Percentiles rank a stretch among this genome's conserved stretches.
phyloP scores from a whole-genome alignment of 2,888 invertebrate genomes.

The Parnassius smintheus region DNA sequence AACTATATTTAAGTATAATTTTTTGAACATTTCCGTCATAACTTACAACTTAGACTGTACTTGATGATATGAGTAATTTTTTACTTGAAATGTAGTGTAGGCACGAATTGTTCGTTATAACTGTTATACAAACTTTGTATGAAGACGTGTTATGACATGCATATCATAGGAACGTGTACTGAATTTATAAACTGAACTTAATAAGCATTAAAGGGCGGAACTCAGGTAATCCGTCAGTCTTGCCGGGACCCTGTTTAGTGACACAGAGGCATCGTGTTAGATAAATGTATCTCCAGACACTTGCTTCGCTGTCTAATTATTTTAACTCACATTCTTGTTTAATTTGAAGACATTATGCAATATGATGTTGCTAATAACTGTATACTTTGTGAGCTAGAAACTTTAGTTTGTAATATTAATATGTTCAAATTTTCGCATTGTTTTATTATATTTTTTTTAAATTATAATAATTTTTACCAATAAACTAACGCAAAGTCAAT shows the following conservation, averaged over 20 bases:
- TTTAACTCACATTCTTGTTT: constrained; percentile 37
- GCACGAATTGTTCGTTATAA: constrained; percentile 15
- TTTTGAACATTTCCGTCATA: no score
- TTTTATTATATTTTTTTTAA: no score
- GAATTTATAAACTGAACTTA: constrained; percentile 55
- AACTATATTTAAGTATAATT: no score
- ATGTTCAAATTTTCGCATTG: no score
- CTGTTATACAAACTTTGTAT: constrained; percentile 20
- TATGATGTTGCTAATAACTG: constrained; percentile 20
- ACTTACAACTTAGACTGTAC: no score
- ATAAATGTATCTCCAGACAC: constrained; percentile 33
- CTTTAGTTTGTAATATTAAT: background rate
- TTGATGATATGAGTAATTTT: background rate
- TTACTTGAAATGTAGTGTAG: constrained; percentile 4
- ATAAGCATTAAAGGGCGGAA: constrained; percentile 49
- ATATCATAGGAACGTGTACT: constrained; percentile 31
- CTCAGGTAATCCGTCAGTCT: constrained; percentile 51
- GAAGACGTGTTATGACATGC: constrained; percentile 35
- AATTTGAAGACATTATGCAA: constrained; percentile 23
- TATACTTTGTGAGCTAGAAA: constrained; percentile 15
- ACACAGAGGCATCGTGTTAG: constrained; percentile 39
- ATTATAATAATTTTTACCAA: no score
- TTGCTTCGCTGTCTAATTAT: constrained; percentile 41
- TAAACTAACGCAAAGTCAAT: no score
- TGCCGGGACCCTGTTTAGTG: constrained; percentile 38